Base-by-base conservation (phyloP, 35 echinoderm and acorn worm species). In the Lytechinus pictus region DNA sequence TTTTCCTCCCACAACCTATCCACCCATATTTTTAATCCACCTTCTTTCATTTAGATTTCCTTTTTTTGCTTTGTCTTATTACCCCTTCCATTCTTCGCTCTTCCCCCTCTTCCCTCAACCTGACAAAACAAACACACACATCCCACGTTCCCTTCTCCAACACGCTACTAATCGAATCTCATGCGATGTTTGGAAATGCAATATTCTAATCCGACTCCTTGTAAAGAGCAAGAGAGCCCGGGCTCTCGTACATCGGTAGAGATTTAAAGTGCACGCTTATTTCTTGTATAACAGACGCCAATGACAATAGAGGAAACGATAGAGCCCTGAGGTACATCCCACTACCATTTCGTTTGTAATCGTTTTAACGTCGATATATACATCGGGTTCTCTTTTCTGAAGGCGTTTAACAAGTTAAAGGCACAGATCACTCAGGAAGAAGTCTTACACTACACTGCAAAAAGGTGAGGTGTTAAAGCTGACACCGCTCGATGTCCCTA, bases 151-250 rank as follows among this genome's bases (percentile, higher is more conserved):
- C 52, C 66, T 24, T 79, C n/a, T 79, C 21, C 66, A 79, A 6
- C 19, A 79, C 19, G n/a, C 4, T 24, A 79, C 66, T 79, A 79
- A 79, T 79, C 66, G 66, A 79, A 79, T 79, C 19, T 24, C 66
- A 79, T 79, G 66, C 66, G 66, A 79, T 79, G 66, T 79, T 79
- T 79, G 66, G 66, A 79, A 79, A 79, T 79, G 66, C 66, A 79
- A 79, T 79, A 79, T 79, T 79, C 66, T 24, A 79, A 79, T 79
- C n/a, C 21, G 8, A 44, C 33, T 24, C 21, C 16, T 24, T 27
- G 0, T 19, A 5, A 79, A 1, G 1, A 24, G 66, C 19, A 79
- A 24, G 66, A 5, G n/a, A 79, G 66, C 19, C 19, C 19, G 66
- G 66, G 66, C 19, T 24, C 14, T 79, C 7, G 66, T 6, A 24